Evolutionary conservation across 2,113 vertebrate species (phyloP).

Genomic region (Nicator chloris): DNA sequence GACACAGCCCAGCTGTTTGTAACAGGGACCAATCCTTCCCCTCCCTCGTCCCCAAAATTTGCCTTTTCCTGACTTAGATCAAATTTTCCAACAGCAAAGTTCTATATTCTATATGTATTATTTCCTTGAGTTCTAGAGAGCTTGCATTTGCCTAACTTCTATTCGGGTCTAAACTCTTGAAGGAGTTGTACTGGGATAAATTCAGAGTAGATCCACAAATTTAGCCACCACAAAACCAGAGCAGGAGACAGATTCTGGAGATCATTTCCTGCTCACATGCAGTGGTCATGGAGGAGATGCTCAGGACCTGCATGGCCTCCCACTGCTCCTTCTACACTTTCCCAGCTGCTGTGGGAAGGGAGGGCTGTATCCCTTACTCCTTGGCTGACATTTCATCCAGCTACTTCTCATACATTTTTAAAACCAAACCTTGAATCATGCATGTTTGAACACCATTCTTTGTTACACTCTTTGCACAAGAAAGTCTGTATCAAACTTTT

Average conservation of each 20-base stretch:
- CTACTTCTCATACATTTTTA: background rate
- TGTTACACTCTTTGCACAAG: background rate
- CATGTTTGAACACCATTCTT: background rate
- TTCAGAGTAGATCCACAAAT: background rate
- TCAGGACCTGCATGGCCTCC: rapidly evolving
- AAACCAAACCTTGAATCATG: background rate
- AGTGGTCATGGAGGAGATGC: background rate
- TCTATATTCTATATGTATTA: background rate
- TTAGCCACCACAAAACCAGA: background rate
- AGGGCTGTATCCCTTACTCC: background rate
- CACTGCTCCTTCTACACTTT: background rate
- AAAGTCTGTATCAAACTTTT: background rate
- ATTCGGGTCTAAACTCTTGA: background rate
- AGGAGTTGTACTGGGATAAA: background rate
- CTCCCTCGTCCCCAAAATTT: background rate
- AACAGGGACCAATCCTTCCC: background rate
- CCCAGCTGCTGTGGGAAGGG: background rate
- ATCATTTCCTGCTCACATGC: background rate
- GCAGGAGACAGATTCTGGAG: background rate
- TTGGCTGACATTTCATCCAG: background rate
- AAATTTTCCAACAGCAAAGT: background rate
- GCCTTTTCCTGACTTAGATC: background rate
- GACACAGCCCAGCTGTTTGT: background rate
- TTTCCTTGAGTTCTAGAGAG: background rate
- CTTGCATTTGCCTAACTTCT: background rate